Conservation (phyloP, 30 jellyfish, hydroid and myxozoan species). For the Hydractinia symbiolongicarpus region DNA sequence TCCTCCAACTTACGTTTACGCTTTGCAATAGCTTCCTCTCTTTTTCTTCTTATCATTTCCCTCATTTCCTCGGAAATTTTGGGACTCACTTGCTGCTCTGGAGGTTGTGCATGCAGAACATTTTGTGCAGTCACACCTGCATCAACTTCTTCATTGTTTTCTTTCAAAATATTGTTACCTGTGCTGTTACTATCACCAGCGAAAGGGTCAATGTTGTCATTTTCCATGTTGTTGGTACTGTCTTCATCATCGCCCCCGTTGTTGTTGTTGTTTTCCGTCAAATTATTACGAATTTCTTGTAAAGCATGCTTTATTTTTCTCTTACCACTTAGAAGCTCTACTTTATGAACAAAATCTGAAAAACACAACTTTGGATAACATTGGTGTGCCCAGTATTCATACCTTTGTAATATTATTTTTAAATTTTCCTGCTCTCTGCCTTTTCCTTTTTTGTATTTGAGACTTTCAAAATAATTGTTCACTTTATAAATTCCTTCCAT, state of each 20-base stretch:
- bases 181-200: background rate
- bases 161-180: background rate
- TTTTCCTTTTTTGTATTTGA: slow-evolving; percentile 13
- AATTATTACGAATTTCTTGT: slow-evolving; percentile 24
- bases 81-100: background rate
- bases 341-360: slow-evolving; percentile 48
- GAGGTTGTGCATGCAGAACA: background rate
- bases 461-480: slow-evolving; percentile 24
- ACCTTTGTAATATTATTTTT: slow-evolving; percentile 14
- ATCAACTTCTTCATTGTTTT: background rate
- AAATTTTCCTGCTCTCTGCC: slow-evolving; percentile 35
- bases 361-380: slow-evolving; percentile 44
- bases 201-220: background rate
- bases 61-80: slow-evolving; percentile 29
- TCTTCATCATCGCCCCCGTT: background rate
- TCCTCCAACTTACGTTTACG: slow-evolving; percentile 26
- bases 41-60: slow-evolving; percentile 14
- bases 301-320: slow-evolving; percentile 6
- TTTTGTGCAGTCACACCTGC: background rate
- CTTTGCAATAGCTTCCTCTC: slow-evolving; percentile 45
- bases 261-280: background rate
- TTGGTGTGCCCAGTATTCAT: slow-evolving; percentile 55
- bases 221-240: background rate
- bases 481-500: slow-evolving; percentile 27
- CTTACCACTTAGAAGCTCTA: slow-evolving; percentile 35